A percentile compares a stretch with the other conserved stretches of the same genome.
Evolutionary conservation across 2,113 vertebrate species (phyloP).

Genomic region (Dicerorhinus sumatrensis): DNA sequence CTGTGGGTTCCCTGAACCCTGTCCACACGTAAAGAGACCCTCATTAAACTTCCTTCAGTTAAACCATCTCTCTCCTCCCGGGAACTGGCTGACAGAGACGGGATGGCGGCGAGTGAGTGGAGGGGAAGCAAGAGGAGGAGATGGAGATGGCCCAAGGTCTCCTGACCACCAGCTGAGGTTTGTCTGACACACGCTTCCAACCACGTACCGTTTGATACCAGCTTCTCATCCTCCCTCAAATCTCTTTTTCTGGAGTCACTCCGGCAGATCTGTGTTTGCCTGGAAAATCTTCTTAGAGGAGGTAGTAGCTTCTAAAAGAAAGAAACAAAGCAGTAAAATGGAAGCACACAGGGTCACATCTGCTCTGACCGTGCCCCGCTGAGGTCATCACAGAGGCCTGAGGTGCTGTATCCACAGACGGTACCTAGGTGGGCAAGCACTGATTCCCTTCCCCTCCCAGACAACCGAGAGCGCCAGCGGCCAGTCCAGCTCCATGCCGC

Average conservation of each 20-base stretch:
- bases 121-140: background rate
- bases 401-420: background rate
- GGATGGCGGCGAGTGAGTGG: accelerated
- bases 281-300: background rate
- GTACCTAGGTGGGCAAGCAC: accelerated
- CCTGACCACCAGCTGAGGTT: background rate
- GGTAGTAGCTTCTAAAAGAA: background rate
- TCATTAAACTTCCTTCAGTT: background rate
- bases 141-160: background rate
- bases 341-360: background rate
- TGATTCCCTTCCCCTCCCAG: background rate
- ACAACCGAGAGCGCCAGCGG: background rate
- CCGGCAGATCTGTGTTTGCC: background rate
- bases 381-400: background rate
- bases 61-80: background rate
- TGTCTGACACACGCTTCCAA: background rate
- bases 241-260: background rate
- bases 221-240: background rate
- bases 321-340: background rate
- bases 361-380: background rate
- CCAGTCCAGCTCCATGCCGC: background rate
- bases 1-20: background rate
- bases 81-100: background rate
- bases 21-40: background rate
- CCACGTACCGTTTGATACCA: accelerated